Evolutionary conservation across 2,113 vertebrate species (phyloP).

Genomic region (Dissostichus mawsoni): DNA sequence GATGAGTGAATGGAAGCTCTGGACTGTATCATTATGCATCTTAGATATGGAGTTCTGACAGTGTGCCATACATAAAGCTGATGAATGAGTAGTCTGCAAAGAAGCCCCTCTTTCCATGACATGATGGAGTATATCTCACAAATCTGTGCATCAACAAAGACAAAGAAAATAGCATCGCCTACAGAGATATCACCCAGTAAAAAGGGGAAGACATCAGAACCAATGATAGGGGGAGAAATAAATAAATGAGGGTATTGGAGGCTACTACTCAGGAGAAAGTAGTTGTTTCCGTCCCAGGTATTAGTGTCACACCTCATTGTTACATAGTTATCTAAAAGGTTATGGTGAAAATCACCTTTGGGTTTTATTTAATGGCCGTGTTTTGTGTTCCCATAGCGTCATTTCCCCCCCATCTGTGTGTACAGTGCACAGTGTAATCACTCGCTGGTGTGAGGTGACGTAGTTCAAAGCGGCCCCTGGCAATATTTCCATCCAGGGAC

Average conservation of each 20-base stretch:
- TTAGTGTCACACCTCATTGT: conserved; percentile 21
- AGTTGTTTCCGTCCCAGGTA: conserved; percentile 3
- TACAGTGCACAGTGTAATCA: conserved; percentile 45
- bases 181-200: neutral
- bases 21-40: conserved; percentile 36
- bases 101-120: conserved; percentile 33
- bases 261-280: neutral
- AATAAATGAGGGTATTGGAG: neutral
- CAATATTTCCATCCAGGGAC: conserved; percentile 50
- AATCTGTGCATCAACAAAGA: conserved; percentile 16
- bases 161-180: neutral
- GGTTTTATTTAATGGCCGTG: conserved; percentile 7
- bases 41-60: conserved; percentile 13
- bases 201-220: neutral
- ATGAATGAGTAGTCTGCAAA: conserved; percentile 30
- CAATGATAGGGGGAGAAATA: neutral
- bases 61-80: neutral
- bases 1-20: conserved; percentile 48
- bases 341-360: neutral
- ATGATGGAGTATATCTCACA: conserved; percentile 10
- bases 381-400: conserved; percentile 36
- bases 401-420: conserved; percentile 33
- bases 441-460: conserved; percentile 46
- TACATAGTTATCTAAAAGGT: conserved; percentile 16
- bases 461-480: conserved; percentile 49